Base-by-base conservation (phyloP, 2,113 vertebrate species). In the Trinectes maculatus region DNA sequence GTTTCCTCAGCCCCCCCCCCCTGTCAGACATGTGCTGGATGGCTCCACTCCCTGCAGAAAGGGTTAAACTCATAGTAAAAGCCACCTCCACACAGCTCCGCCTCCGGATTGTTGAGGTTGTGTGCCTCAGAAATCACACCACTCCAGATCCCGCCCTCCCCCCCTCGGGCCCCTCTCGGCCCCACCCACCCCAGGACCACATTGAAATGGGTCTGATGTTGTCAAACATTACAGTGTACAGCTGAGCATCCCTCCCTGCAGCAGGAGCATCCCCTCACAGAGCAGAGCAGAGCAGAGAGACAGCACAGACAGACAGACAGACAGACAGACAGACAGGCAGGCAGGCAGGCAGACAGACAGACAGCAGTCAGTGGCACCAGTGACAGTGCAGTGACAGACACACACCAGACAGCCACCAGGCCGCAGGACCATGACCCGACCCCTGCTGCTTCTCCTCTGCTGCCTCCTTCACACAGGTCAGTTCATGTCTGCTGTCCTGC, bases 111-210 rank as follows among this genome's bases (percentile, higher is more conserved):
- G 76, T 83, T 70, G 74, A 65, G 77, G 77, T 44, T 61, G 73
- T 43, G 52, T 5, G 59, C 79, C 78, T 80, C 72, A 60, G 74
- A 81, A 88, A 93, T 93, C 92, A 93, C 92, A 90, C 93, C 93
- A 93, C 88, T 85, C 22, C 58, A 59, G 15, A 25, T 19, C 71
- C 81, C 87, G 77, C 90, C 89, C 19, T 15, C 49, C 6, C 7
- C 34, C 33, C 9, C 16, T 0, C 0, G 64, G 63, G 78, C 75
- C 88, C 61, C 87, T 56, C 77, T 63, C 11, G 60, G 48, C 48
- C 73, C 85, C 91, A 34, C 90, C 92, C 87, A 79, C 77, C 43
- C 9, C 16, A 72, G 77, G 68, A 79, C 79, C 80, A 84, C 85
- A 89, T 90, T 90, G 87, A 93, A 91, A 90, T 86, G 73, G 64